Conservation (phyloP, 1,140 invertebrate genomes). For the Orchestia grillus region DNA sequence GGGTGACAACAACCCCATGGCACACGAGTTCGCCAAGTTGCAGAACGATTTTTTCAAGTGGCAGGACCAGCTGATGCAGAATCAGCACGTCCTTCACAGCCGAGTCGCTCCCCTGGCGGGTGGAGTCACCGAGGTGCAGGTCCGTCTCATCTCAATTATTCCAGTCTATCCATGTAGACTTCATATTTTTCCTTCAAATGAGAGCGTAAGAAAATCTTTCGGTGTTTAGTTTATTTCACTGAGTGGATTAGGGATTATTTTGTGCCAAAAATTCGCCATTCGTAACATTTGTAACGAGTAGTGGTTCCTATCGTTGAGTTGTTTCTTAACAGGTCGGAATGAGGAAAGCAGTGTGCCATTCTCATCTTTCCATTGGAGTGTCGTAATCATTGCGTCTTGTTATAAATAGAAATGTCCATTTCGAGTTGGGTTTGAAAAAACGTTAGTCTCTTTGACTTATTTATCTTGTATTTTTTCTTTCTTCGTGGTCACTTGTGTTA, state of each 20-base stretch:
- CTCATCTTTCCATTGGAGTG: background rate
- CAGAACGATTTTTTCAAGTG: slow-evolving; percentile 67
- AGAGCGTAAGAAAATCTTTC: background rate
- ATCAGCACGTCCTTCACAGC: slow-evolving; percentile 67
- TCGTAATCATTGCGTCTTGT: background rate
- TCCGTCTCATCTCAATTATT: background rate
- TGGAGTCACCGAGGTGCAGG: slow-evolving; percentile 61
- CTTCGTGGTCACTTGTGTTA: no score
- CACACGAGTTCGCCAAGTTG: slow-evolving; percentile 67
- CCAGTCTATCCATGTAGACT: background rate
- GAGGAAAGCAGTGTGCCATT: background rate
- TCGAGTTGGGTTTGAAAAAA: no score
- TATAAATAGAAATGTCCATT: no score
- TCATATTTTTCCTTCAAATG: background rate
- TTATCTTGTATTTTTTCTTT: no score
- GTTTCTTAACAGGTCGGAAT: background rate
- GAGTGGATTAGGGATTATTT: background rate
- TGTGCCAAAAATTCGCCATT: background rate
- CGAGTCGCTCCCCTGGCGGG: slow-evolving; percentile 66
- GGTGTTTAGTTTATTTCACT: background rate
- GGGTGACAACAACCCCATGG: slow-evolving; percentile 57
- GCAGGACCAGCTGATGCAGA: slow-evolving; percentile 68
- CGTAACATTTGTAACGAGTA: no score
- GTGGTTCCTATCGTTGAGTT: background rate
- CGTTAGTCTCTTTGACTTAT: no score